A percentile compares a stretch with the other conserved stretches of the same genome.
phyloP scores from a whole-genome alignment of 2,888 invertebrate genomes.

The Nemapogon koenigi region DNA sequence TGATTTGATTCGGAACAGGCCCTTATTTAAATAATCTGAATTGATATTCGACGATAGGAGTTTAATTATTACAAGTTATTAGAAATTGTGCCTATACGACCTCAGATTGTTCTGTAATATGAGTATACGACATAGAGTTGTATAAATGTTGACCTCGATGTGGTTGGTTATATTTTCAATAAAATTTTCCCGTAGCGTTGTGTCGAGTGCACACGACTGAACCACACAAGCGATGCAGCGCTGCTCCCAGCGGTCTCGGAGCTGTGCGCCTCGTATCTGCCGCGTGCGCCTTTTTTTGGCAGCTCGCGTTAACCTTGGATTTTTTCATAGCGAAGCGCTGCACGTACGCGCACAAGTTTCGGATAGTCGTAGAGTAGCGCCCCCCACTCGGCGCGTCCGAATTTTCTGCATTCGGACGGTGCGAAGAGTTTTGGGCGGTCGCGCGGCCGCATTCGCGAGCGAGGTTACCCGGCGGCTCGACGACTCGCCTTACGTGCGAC shows the following conservation, averaged over 20 bases:
- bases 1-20: no score
- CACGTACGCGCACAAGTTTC: slow-evolving; percentile 60
- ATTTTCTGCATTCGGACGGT: slow-evolving; percentile 61
- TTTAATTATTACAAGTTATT: no score
- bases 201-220: slow-evolving; percentile 41
- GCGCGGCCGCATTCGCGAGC: slow-evolving; percentile 48
- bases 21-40: no score
- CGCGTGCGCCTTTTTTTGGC: slow-evolving; percentile 65
- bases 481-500: slow-evolving; percentile 28
- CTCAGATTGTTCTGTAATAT: no score
- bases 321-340: slow-evolving; percentile 62
- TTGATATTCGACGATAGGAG: no score
- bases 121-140: no score
- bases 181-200: no score
- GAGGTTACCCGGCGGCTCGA: slow-evolving; percentile 51
- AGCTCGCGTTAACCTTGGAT: slow-evolving; percentile 63
- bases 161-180: no score
- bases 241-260: slow-evolving; percentile 32
- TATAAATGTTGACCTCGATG: no score
- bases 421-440: slow-evolving; percentile 60
- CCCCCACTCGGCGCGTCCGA: slow-evolving; percentile 61
- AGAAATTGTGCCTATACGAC: no score
- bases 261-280: slow-evolving; percentile 57
- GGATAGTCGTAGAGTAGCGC: slow-evolving; percentile 56
- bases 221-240: slow-evolving; percentile 27